These are phyloP conservation scores for Colossoma macropomum DNA, from an alignment of 2,113 vertebrate species.

Conservation along the genomic window DNA sequence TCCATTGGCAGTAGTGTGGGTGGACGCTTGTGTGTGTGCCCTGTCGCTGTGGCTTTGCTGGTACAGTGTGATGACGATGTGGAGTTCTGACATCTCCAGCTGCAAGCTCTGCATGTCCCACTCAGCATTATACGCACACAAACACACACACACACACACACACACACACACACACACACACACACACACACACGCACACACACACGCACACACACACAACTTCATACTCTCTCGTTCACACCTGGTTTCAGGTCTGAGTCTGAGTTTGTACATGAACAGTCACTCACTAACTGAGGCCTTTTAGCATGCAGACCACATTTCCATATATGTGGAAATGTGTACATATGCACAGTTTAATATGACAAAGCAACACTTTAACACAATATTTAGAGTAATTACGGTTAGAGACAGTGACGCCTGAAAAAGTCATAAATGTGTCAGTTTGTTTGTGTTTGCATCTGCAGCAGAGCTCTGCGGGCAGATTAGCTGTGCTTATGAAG, in stretches of 20 bases:
- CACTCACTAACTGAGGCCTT: conserved; percentile 24
- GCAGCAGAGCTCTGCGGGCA: conserved; percentile 41
- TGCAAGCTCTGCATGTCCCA: conserved; percentile 31
- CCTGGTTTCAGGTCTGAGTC: background rate
- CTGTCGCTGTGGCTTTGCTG: conserved; percentile 2
- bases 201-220: background rate
- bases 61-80: conserved; percentile 17
- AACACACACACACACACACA: background rate
- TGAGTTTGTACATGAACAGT: conserved; percentile 23
- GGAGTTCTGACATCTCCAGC: conserved; percentile 33
- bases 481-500: conserved; percentile 30
- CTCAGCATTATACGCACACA: background rate
- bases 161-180: background rate
- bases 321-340: too few relatives aligned
- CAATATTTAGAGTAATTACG: conserved; percentile 21
- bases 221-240: background rate
- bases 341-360: too few relatives aligned
- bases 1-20: background rate
- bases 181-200: background rate
- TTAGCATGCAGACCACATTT: background rate
- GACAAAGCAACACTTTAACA: background rate
- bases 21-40: background rate
- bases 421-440: conserved; percentile 16
- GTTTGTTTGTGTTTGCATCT: conserved; percentile 44
- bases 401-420: background rate